phyloP scores from a whole-genome alignment of 2,797 vertebrate species.

The Melanotaenia maccullochi region DNA sequence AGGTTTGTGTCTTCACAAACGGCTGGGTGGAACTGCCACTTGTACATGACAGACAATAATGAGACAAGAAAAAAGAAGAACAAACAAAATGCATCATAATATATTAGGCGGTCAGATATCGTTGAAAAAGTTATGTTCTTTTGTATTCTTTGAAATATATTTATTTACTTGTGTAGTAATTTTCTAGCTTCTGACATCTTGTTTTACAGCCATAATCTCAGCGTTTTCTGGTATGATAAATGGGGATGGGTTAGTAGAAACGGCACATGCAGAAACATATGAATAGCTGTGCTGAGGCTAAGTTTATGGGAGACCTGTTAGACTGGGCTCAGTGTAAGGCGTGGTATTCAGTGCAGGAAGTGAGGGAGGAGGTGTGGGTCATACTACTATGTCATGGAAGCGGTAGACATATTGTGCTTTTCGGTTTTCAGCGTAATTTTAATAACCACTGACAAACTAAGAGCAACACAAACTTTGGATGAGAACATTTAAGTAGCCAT shows the following conservation, averaged over 20 bases:
- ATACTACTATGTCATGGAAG: constrained; percentile 41
- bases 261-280: constrained; percentile 38
- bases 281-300: constrained; percentile 48
- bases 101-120: constrained; percentile 5
- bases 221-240: neutral
- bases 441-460: neutral
- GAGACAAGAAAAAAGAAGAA: constrained; percentile 4
- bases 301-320: constrained; percentile 60
- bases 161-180: neutral
- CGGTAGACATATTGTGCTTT: constrained; percentile 55
- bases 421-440: constrained; percentile 1
- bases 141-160: neutral
- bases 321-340: constrained; percentile 49
- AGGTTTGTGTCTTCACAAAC: constrained; percentile 47
- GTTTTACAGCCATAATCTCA: constrained; percentile 5
- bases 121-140: neutral
- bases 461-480: neutral
- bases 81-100: neutral
- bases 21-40: constrained; percentile 44
- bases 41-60: constrained; percentile 28
- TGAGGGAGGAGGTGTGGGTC: constrained; percentile 62
- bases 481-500: neutral
- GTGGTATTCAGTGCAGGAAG: constrained; percentile 66
- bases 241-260: constrained; percentile 1
- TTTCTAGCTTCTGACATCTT: constrained; percentile 3